Evolutionary conservation across 2,888 invertebrate species (phyloP).

Genomic region (Aromia moschata): DNA sequence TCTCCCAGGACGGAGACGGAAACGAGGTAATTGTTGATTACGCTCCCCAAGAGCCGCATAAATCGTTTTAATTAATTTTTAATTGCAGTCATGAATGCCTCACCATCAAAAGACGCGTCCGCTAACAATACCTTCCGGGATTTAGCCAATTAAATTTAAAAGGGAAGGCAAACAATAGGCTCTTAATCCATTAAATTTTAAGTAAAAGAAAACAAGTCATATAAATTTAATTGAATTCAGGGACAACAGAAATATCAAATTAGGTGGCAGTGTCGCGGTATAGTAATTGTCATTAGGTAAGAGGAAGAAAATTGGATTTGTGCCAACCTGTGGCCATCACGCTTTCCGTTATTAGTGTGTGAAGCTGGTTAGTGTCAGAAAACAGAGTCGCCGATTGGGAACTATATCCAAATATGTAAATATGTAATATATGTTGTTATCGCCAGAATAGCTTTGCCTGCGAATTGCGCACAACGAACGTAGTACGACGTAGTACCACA

Average conservation of each 20-base stretch:
- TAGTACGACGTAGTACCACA: no score
- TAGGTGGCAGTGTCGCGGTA: conserved; percentile 38
- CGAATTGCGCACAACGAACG: no score
- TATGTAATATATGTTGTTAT: no score
- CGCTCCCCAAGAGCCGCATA: background rate
- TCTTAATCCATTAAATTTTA: conserved; percentile 24
- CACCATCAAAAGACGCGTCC: conserved; percentile 8
- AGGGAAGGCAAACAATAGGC: conserved; percentile 17
- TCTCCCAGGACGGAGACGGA: background rate
- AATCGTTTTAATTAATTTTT: conserved; percentile 22
- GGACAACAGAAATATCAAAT: conserved; percentile 47
- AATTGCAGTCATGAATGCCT: conserved; percentile 19
- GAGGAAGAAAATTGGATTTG: conserved; percentile 49
- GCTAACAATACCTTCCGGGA: conserved; percentile 21
- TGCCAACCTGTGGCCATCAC: conserved; percentile 47
- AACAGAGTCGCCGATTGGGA: no score
- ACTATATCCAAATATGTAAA: no score
- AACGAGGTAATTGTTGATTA: conserved; percentile 14
- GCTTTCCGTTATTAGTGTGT: no score
- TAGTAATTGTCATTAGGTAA: conserved; percentile 48
- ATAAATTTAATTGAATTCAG: conserved; percentile 37
- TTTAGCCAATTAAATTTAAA: conserved; percentile 22
- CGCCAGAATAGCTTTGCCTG: no score
- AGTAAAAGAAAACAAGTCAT: conserved; percentile 28
- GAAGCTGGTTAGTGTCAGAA: no score